phyloP scores from a whole-genome alignment of 2,113 vertebrate species.

The Acanthisitta chloris region DNA sequence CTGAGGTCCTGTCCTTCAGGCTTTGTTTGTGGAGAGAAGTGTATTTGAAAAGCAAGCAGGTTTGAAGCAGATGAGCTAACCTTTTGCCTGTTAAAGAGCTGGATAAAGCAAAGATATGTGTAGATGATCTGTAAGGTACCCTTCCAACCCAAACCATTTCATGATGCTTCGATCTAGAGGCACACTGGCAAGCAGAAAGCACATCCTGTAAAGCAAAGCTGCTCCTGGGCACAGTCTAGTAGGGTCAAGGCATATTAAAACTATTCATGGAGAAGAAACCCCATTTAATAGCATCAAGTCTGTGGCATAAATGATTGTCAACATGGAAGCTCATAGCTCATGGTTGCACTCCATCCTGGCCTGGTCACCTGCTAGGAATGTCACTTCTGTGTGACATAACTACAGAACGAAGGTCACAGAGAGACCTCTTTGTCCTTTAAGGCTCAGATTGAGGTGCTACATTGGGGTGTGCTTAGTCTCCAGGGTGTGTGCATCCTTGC shows the following conservation, averaged over 20 bases:
- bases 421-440: not conserved
- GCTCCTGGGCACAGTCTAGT: not conserved
- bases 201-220: not conserved
- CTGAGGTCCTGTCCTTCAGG: not conserved
- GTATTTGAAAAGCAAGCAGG: not conserved
- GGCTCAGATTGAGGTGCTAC: not conserved
- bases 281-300: not conserved
- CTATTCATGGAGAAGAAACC: not conserved
- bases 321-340: not conserved
- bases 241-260: not conserved
- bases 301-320: not conserved
- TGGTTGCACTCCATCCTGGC: not conserved
- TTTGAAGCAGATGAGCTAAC: not conserved
- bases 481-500: not conserved
- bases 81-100: not conserved
- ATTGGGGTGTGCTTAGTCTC: not conserved
- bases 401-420: not conserved
- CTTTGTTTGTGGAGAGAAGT: not conserved
- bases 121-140: not conserved
- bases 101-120: not conserved
- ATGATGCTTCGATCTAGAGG: not conserved
- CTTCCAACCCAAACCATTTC: not conserved
- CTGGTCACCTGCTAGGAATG: not conserved
- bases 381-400: not conserved
- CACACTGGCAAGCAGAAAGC: not conserved